Percentiles rank a stretch among this genome's conserved stretches.
phyloP scores from a whole-genome alignment of 2,888 invertebrate genomes.

The Endotricha flammealis region DNA sequence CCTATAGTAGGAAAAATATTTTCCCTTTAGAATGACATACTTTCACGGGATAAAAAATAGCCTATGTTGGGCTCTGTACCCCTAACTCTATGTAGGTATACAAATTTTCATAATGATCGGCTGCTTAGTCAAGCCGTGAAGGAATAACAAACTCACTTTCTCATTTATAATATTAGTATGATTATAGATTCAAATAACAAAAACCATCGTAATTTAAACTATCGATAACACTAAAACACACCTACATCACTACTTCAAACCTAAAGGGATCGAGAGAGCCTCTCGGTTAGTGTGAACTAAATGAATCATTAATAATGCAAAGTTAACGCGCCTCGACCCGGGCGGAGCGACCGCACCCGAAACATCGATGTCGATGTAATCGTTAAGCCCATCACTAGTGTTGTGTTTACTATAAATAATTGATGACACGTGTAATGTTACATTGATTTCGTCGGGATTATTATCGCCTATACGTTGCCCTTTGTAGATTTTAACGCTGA shows the following conservation, averaged over 20 bases:
- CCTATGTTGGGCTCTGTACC: too few species aligned
- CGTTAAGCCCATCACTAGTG: constrained; percentile 44
- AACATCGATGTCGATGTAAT: constrained; percentile 61
- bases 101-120: too few species aligned
- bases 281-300: constrained; percentile 76
- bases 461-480: constrained; percentile 3
- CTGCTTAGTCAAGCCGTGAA: too few species aligned
- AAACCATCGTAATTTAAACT: constrained; percentile 5
- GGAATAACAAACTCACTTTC: too few species aligned
- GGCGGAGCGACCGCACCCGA: constrained; percentile 32
- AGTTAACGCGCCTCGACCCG: constrained; percentile 55
- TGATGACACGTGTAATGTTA: constrained; percentile 21
- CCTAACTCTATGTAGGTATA: too few species aligned
- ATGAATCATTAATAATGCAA: constrained; percentile 78
- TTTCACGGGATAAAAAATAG: too few species aligned
- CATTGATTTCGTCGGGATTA: constrained; percentile 13
- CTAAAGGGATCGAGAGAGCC: constrained; percentile 65
- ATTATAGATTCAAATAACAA: background rate
- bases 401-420: constrained; percentile 34
- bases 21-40: too few species aligned
- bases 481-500: constrained; percentile 3
- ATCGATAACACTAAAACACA: constrained; percentile 20
- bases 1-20: too few species aligned
- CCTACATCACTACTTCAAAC: constrained; percentile 42
- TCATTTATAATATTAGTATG: too few species aligned